Evolutionary conservation across 2,888 invertebrate genomes (phyloP), one percentile per base, ranked within the genome.

Genomic region (Papilio demoleus): DNA sequence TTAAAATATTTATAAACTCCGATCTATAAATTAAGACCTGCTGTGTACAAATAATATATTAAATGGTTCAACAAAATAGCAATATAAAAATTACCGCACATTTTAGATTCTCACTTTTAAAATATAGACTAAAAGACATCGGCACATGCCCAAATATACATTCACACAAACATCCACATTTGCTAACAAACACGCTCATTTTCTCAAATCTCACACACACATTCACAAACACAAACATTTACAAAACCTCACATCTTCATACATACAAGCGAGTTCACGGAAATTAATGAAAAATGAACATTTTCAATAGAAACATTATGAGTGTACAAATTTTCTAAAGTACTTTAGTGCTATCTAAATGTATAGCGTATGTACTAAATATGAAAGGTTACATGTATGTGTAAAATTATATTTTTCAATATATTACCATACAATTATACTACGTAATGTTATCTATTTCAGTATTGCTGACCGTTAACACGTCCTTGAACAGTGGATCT

Each of bases 401-500:
- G 61, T 70, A 66, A 68, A 68, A 66, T 58, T 67, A 72, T 70
- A 70, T 63, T 65, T 67, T 64, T 68, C 69, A 77, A 78, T 76
- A 78, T 75, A 76, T 68, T 72, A 38, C 68, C 74, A 76, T 75
- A 74, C 50, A 53, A 38, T 50, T 19, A 36, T 53, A 38, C 60
- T 34, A 60, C 11, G 9, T 59, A 36, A 17, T 22, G 14, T 59
- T 24, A 22, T 72, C 24, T 67, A 58, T 62, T 61, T 65, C 58
- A 66, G 63, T 50, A 68, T 40, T 31, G 38, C 2, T 45, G 68
- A 67, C 31, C 58, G 56, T 65, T 14, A 68, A 86, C 84, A 70
- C 76, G 79, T 40, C 79, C 68, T 85, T 75, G 71, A 86, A 88
- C 24, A 53, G 78, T 75, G 17, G 70, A 71, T 66, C 70, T 83